Conservation (phyloP, 2,113 vertebrate species). For the Rhinolophus sinicus region DNA sequence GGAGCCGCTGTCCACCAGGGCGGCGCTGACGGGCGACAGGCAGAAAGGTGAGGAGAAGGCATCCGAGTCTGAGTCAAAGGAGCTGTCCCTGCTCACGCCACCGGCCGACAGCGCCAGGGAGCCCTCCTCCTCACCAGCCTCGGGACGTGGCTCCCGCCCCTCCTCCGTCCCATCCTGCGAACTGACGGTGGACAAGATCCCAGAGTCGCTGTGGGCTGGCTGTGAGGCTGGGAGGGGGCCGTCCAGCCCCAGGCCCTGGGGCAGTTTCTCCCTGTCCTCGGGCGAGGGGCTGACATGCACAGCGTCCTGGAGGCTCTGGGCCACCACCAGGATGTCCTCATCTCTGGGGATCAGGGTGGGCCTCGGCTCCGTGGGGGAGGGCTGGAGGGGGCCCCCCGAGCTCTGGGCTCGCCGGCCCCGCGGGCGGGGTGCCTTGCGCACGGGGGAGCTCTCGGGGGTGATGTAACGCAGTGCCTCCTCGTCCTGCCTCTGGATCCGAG, state of each 20-base stretch:
- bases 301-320: slow-evolving; percentile 59
- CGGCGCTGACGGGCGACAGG: slow-evolving; percentile 94
- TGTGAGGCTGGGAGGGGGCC: slow-evolving; percentile 72
- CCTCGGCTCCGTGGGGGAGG: slow-evolving; percentile 70
- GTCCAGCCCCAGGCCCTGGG: neutral
- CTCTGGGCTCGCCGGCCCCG: slow-evolving; percentile 81
- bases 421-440: slow-evolving; percentile 90
- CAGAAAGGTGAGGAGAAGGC: slow-evolving; percentile 98
- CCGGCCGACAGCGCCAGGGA: slow-evolving; percentile 93
- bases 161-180: slow-evolving; percentile 86
- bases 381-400: neutral
- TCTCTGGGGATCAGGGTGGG: slow-evolving; percentile 35
- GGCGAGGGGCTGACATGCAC: slow-evolving; percentile 34
- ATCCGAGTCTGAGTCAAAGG: slow-evolving; percentile 95
- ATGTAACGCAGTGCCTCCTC: slow-evolving; percentile 96
- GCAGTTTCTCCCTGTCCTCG: slow-evolving; percentile 66
- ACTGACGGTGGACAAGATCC: slow-evolving; percentile 73
- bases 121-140: slow-evolving; percentile 88
- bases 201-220: slow-evolving; percentile 85
- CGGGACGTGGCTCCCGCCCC: slow-evolving; percentile 81
- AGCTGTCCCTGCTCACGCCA: slow-evolving; percentile 95
- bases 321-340: slow-evolving; percentile 67
- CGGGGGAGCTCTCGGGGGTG: slow-evolving; percentile 96
- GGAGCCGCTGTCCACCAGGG: slow-evolving; percentile 90
- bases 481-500: slow-evolving; percentile 96